A percentile compares a stretch with the other conserved stretches of the same genome.
Conservation (phyloP, 2,888 invertebrate species). For the Nudaria mundana region DNA sequence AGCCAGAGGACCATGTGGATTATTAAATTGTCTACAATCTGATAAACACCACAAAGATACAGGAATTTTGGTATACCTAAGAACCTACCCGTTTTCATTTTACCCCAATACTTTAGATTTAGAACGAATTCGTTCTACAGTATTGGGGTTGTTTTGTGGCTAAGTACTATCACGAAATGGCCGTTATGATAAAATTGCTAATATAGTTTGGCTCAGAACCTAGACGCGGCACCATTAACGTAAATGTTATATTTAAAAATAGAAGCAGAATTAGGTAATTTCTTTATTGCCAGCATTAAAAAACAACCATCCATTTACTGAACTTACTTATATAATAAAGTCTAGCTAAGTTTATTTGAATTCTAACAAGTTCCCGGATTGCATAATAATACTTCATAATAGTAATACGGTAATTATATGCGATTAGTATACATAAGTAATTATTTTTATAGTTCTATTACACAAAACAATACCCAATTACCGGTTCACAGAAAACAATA, state of each 20-base stretch:
- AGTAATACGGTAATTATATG: constrained; percentile 23
- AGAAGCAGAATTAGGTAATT: neutral
- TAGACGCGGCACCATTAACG: too few relatives aligned
- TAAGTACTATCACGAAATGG: too few relatives aligned
- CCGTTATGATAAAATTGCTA: too few relatives aligned
- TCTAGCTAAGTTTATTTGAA: constrained; percentile 5
- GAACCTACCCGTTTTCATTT: too few relatives aligned
- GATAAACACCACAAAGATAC: too few relatives aligned
- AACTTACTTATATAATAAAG: constrained; percentile 26
- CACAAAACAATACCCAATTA: constrained; percentile 36
- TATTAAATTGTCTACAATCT: too few relatives aligned
- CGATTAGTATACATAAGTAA: constrained; percentile 23
- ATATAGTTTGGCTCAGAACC: too few relatives aligned
- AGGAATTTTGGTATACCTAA: too few relatives aligned
- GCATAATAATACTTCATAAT: constrained; percentile 26
- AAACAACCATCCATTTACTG: neutral
- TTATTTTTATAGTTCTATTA: constrained; percentile 29
- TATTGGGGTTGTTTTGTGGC: too few relatives aligned
- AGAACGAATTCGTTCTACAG: too few relatives aligned
- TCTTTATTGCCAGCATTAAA: constrained; percentile 5
- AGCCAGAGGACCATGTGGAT: too few relatives aligned
- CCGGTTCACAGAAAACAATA: constrained; percentile 31
- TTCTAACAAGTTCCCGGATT: constrained; percentile 15
- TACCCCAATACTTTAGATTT: too few relatives aligned
- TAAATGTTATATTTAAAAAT: constrained; percentile 3